Conservation (phyloP, 2,888 invertebrate species). For the Dichetophora obliterata region DNA sequence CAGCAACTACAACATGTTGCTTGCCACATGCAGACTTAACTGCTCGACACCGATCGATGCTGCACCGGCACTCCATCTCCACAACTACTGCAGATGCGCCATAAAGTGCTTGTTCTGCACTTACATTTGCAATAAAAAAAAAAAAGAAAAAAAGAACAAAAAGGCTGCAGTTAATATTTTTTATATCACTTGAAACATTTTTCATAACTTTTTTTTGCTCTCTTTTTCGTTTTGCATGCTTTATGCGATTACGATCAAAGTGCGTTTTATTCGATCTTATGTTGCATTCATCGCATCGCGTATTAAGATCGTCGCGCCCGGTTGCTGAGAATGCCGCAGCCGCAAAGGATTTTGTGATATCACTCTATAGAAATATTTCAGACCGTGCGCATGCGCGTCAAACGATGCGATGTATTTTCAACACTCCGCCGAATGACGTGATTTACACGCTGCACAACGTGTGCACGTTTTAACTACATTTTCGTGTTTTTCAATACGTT, state of each 20-base stretch:
- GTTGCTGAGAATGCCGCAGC: background rate
- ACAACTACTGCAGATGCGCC: background rate
- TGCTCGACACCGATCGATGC: background rate
- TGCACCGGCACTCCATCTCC: background rate
- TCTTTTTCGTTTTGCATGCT: background rate
- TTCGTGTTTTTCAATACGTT: conserved; percentile 52
- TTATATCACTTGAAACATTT: conserved; percentile 34
- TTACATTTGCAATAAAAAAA: conserved; percentile 18
- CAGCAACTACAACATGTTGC: conserved; percentile 52
- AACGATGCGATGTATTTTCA: conserved; percentile 20
- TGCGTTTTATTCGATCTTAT: conserved; percentile 38
- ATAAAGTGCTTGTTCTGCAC: conserved; percentile 23
- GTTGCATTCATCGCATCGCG: conserved; percentile 4
- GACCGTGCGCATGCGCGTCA: background rate
- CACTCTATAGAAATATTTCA: background rate
- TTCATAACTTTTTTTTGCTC: background rate
- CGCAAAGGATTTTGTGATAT: background rate
- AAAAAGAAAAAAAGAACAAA: too few relatives aligned
- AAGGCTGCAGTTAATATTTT: too few relatives aligned
- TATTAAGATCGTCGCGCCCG: background rate
- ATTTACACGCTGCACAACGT: conserved; percentile 59
- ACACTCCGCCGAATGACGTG: conserved; percentile 56
- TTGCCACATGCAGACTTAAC: conserved; percentile 36
- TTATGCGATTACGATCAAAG: conserved; percentile 47
- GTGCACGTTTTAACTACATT: conserved; percentile 64